A percentile compares a stretch with the other conserved stretches of the same genome.
Evolutionary conservation across 2,797 vertebrate species (phyloP).

Genomic region (Denticeps clupeoides): DNA sequence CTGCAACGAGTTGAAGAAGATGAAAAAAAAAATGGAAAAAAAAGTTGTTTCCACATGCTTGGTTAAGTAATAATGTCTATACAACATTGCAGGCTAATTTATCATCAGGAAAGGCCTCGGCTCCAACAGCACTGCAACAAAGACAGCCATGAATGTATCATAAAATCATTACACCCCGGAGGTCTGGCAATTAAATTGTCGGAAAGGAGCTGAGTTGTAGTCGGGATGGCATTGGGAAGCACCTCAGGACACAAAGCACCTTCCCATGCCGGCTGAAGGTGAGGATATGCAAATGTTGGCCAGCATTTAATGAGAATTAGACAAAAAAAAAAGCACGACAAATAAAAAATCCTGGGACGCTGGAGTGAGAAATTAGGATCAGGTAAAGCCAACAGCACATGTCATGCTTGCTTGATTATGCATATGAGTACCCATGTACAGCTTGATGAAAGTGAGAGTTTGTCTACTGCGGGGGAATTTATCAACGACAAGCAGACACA

Average conservation of each 20-base stretch:
- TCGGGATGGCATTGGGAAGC: background rate
- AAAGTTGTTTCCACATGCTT: background rate
- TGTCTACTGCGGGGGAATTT: slow-evolving; percentile 3
- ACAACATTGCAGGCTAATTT: slow-evolving; percentile 4
- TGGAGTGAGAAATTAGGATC: slow-evolving; percentile 2
- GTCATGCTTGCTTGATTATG: no score
- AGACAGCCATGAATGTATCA: slow-evolving; percentile 13
- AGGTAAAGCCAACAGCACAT: no score
- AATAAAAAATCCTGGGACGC: background rate
- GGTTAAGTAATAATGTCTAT: slow-evolving; percentile 6
- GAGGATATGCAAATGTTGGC: slow-evolving; percentile 10
- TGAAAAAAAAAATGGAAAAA: background rate
- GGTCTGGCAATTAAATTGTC: slow-evolving; percentile 14
- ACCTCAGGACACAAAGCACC: slow-evolving; percentile 5
- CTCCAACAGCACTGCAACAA: slow-evolving; percentile 5
- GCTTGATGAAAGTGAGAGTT: background rate
- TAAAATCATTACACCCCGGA: slow-evolving; percentile 10
- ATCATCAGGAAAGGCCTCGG: slow-evolving; percentile 7
- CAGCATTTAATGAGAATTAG: background rate
- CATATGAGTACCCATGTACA: no score
- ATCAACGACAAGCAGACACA: slow-evolving; percentile 5
- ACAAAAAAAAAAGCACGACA: background rate
- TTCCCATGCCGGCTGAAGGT: slow-evolving; percentile 9
- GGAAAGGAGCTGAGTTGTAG: background rate
- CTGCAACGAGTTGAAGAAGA: background rate